These are phyloP conservation scores for Steinernema hermaphroditum DNA, from an alignment of 2,888 invertebrate species.

Conservation along the genomic window DNA sequence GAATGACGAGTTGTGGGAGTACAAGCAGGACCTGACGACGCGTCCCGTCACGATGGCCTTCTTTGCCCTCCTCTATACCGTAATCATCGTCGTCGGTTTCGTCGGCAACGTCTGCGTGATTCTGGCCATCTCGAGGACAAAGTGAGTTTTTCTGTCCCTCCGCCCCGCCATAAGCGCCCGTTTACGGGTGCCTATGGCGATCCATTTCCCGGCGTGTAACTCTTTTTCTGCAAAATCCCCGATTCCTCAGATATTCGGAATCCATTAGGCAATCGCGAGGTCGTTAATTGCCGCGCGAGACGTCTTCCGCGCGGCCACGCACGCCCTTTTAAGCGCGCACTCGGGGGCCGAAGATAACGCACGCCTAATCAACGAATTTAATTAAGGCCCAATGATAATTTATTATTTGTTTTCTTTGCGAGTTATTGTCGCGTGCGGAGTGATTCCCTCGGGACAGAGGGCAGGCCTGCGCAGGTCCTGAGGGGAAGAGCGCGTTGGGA, in stretches of 20 bases:
- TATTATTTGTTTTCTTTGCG: no score
- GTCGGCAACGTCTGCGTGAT: constrained; percentile 63
- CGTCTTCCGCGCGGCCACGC: no score
- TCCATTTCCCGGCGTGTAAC: neutral
- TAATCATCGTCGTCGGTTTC: constrained; percentile 60
- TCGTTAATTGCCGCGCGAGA: no score
- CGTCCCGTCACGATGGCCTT: constrained; percentile 52
- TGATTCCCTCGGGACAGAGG: neutral
- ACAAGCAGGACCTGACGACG: constrained; percentile 52
- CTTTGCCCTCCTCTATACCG: constrained; percentile 57
- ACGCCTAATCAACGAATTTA: no score
- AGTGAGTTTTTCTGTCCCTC: constrained; percentile 42
- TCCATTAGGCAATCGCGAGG: no score
- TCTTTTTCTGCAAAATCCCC: neutral
- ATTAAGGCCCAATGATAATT: no score
- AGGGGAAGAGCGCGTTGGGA: neutral
- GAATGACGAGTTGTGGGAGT: constrained; percentile 61
- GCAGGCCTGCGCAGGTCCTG: neutral
- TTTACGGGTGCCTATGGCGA: no score
- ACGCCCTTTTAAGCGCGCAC: no score
- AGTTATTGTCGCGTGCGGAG: neutral
- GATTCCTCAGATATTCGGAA: neutral
- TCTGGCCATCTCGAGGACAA: constrained; percentile 60
- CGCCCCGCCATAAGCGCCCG: no score
- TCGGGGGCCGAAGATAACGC: no score